Base-by-base conservation (phyloP, 2,888 invertebrate genomes). In the Dinocampus coccinellae region DNA sequence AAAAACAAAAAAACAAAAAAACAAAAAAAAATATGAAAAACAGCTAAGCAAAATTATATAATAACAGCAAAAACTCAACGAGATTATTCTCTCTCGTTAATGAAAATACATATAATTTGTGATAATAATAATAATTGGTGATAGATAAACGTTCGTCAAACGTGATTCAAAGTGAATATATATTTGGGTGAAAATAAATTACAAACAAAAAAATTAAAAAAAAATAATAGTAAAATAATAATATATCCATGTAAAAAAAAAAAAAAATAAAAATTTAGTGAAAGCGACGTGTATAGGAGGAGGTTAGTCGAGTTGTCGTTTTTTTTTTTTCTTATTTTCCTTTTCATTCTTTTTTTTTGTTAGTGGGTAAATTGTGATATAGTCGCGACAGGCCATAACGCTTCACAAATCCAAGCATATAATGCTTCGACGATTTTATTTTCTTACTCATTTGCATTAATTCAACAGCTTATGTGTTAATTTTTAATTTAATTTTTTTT, bases 401-500 rank as follows among this genome's bases (percentile, higher is more conserved):
- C 29, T 53, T 52, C n/a, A 64, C 24, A 57, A 29, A 53, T 47
- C 29, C 34, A n/a, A n/a, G n/a, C n/a, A 47, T 64, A 64, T 52
- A 33, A 64, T 64, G 64, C 52, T 52, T 26, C 16, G 47, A 52
- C 53, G 33, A 29, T 64, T 64, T 42, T 26, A 47, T 47, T 65
- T 47, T 72, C 68, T 36, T 36, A 53, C 53, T 60, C 47, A 52
- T 34, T 34, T 36, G 66, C 58, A 36, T 69, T 67, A 66, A 69
- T 63, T 67, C 66, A 65, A 24, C 47, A 22, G 26, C 29, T 74
- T 66, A 52, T 62, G 72, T 69, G 68, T 64, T 62, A 42, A 52
- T 68, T 67, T 66, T 55, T 52, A 20, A 33, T 39, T 39, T 61
- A 53, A 29, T 52, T 55, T 10, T 53, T 26, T 34, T 42, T 42